These are phyloP conservation scores for Dipus sagitta DNA, from an alignment of 2,797 vertebrate genomes.

Conservation along the genomic window DNA sequence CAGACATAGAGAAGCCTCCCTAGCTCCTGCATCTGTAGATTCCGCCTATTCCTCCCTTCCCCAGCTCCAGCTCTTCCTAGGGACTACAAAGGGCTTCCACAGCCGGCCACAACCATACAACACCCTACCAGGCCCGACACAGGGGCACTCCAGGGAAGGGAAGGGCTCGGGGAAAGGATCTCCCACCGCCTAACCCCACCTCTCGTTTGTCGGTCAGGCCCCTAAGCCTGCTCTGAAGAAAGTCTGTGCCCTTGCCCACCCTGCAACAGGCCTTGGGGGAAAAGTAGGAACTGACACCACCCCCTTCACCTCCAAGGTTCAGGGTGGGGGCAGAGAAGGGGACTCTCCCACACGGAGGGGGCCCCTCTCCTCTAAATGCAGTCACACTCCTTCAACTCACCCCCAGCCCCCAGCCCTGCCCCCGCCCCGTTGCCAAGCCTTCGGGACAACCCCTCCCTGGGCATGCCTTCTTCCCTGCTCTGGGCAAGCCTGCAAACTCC, in stretches of 20 bases:
- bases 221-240: neutral
- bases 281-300: neutral
- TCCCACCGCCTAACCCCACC: neutral
- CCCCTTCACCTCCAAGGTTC: neutral
- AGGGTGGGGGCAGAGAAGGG: neutral
- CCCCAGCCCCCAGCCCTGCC: neutral
- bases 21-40: neutral
- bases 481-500: constrained; percentile 20
- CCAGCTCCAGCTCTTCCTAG: neutral
- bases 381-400: constrained; percentile 43
- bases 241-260: neutral
- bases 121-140: neutral
- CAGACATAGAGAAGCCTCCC: constrained; percentile 53
- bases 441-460: constrained; percentile 51
- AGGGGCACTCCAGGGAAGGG: neutral
- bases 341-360: neutral
- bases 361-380: neutral
- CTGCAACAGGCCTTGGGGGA: neutral
- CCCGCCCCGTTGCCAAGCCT: constrained; percentile 10
- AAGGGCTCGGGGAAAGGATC: neutral
- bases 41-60: neutral
- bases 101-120: neutral
- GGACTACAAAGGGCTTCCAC: neutral
- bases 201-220: neutral
- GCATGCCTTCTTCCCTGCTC: constrained; percentile 11